Evolutionary conservation across 2,888 invertebrate genomes (phyloP).

Genomic region (Mactromeris polynyma): DNA sequence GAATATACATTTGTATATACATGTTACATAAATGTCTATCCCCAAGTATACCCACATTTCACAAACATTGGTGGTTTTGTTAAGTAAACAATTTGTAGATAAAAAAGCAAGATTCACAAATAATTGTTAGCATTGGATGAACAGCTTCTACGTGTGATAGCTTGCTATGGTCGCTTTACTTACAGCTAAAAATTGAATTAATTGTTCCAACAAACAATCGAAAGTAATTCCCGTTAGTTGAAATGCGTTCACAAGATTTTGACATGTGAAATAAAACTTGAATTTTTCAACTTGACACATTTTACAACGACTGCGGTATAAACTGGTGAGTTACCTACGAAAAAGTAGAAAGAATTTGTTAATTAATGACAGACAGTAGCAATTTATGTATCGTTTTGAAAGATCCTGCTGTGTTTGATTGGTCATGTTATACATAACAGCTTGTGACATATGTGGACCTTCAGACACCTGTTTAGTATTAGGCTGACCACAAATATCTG

Average conservation of each 20-base stretch:
- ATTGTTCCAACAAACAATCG: too few species aligned
- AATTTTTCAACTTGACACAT: neutral
- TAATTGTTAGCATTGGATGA: too few species aligned
- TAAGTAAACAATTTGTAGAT: too few species aligned
- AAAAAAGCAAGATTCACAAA: too few species aligned
- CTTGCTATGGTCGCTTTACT: too few species aligned
- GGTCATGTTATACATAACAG: neutral
- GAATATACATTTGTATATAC: too few species aligned
- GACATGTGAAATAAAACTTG: neutral
- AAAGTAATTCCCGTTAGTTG: too few species aligned
- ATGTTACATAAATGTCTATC: too few species aligned
- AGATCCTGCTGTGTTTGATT: constrained; percentile 1
- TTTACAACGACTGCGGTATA: neutral
- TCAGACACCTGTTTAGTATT: constrained; percentile 47
- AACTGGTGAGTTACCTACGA: neutral
- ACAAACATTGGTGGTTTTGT: too few species aligned
- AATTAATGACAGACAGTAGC: neutral
- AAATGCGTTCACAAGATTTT: neutral
- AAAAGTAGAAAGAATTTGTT: neutral
- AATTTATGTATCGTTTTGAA: neutral
- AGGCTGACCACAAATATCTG: constrained; percentile 38
- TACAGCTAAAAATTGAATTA: too few species aligned
- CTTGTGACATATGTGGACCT: constrained; percentile 2
- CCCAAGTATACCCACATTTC: too few species aligned
- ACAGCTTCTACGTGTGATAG: too few species aligned